Evolutionary conservation across 2,888 invertebrate species (phyloP), one percentile per base, ranked within the genome.

Genomic region (Onthophagus sagittarius): DNA sequence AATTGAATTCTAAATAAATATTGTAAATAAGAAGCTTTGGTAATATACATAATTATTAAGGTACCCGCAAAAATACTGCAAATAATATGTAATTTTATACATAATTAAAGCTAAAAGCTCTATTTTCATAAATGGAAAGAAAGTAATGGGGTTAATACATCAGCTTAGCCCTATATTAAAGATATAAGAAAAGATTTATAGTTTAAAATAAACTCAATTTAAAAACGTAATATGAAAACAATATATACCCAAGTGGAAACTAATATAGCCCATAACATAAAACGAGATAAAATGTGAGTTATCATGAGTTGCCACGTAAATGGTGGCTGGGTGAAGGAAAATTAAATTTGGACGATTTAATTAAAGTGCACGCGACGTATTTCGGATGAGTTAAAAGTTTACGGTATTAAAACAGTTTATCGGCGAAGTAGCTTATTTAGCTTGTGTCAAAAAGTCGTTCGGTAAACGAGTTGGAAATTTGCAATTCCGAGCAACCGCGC

Each of bases 381-480:
- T 7, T 7, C 2, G 39, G 39, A 53, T 11, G 39, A 23, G 67
- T n/a, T 15, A 31, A 67, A 67, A 67, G 23, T 31, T 32, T n/a
- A 67, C 23, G 67, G 32, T 31, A 67, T 67, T 15, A 67, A 67
- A 53, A 67, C 31, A 67, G 23, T 67, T 67, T 67, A 67, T 67
- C 32, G 32, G 67, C 23, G 23, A 67, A 32, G 67, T n/a, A 32
- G 32, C 67, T 67, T 67, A 53, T 53, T 67, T 67, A 31, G 67
- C 15, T 67, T 15, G 67, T 67, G 67, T 67, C 23, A 32, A 67
- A 67, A 67, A 67, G 67, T 67, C 67, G 32, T 67, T 67, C 32
- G 32, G 67, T 67, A 67, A 67, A 67, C 32, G 67, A 67, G 67
- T 67, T 67, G 32, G 67, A 67, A 67, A 67, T 67, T 67, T 67